Evolutionary conservation across 2,888 invertebrate genomes (phyloP).

Genomic region (Hemithea aestivaria): DNA sequence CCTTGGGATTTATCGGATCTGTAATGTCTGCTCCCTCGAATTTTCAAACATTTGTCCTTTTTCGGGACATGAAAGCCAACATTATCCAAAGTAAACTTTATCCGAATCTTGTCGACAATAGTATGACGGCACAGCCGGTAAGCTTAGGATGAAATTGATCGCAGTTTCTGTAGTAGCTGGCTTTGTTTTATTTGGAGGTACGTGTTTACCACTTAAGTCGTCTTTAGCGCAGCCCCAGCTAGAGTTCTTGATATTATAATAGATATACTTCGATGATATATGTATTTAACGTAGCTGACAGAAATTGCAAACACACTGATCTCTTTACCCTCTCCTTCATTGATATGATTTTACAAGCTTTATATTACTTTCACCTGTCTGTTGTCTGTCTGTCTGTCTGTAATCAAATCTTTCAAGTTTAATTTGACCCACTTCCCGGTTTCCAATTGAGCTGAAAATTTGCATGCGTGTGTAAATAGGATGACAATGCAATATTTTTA

Average conservation of each 20-base stretch:
- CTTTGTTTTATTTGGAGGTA: conserved; percentile 16
- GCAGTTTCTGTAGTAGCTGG: conserved; percentile 4
- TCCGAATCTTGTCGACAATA: conserved; percentile 24
- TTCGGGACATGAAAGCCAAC: conserved; percentile 27
- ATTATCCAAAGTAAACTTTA: conserved; percentile 15
- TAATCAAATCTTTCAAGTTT: no score
- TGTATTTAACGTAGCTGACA: conserved; percentile 16
- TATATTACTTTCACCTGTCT: no score
- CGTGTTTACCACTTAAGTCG: conserved; percentile 20
- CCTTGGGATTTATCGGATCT: conserved; percentile 1
- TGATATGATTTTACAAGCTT: no score
- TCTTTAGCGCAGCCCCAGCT: conserved; percentile 13
- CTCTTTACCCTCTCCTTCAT: conserved; percentile 19
- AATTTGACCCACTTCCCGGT: no score
- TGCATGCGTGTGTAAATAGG: no score
- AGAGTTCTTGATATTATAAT: conserved; percentile 12
- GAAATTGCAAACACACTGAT: conserved; percentile 13
- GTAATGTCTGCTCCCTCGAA: neutral
- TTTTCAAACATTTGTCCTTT: conserved; percentile 27
- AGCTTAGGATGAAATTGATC: conserved; percentile 20
- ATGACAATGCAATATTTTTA: conserved; percentile 20
- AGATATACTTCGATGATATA: conserved; percentile 11
- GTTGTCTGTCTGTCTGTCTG: no score
- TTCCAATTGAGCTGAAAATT: no score
- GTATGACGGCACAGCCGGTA: conserved; percentile 26